Percentiles rank a stretch among this genome's conserved stretches.
These are phyloP conservation scores for Clytia hemisphaerica DNA, from an alignment of 30 jellyfish, hydroid and myxozoan genomes.

Conservation along the genomic window DNA sequence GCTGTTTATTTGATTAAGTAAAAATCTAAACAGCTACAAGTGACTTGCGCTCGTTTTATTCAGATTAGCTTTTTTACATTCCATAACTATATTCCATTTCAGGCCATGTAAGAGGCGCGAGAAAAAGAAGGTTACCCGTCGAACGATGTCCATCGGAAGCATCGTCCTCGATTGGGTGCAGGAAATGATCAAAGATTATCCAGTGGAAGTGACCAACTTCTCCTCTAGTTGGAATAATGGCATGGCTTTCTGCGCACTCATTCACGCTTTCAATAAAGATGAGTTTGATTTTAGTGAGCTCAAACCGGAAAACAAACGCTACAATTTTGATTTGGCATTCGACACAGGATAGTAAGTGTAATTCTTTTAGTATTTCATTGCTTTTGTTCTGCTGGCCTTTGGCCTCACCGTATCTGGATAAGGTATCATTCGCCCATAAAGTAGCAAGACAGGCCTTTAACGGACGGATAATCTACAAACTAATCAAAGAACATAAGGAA, in stretches of 20 bases:
- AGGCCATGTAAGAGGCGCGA: slow-evolving; percentile 93
- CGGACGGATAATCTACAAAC: too few relatives aligned
- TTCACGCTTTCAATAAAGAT: slow-evolving; percentile 70
- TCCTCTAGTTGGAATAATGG: slow-evolving; percentile 92
- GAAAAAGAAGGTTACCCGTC: slow-evolving; percentile 48
- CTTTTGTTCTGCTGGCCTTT: too few relatives aligned
- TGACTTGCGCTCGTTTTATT: background rate
- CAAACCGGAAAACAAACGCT: slow-evolving; percentile 44
- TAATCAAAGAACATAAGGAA: too few relatives aligned
- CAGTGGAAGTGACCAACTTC: slow-evolving; percentile 62
- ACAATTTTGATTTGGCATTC: slow-evolving; percentile 67
- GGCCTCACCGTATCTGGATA: too few relatives aligned
- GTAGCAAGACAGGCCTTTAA: too few relatives aligned
- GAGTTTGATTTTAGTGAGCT: slow-evolving; percentile 64
- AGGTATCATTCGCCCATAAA: too few relatives aligned
- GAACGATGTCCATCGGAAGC: slow-evolving; percentile 81
- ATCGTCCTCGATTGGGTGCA: slow-evolving; percentile 96
- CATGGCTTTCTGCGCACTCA: slow-evolving; percentile 83
- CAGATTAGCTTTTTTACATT: background rate
- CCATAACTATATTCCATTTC: too few relatives aligned
- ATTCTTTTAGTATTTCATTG: too few relatives aligned
- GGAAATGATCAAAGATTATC: slow-evolving; percentile 90
- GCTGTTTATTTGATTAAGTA: too few relatives aligned
- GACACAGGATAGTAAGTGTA: slow-evolving; percentile 82
- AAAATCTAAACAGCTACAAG: too few relatives aligned